Percentiles rank a stretch among this genome's conserved stretches.
These are phyloP conservation scores for Drosophila littoralis DNA, from an alignment of 1,140 invertebrate species.

Conservation along the genomic window DNA sequence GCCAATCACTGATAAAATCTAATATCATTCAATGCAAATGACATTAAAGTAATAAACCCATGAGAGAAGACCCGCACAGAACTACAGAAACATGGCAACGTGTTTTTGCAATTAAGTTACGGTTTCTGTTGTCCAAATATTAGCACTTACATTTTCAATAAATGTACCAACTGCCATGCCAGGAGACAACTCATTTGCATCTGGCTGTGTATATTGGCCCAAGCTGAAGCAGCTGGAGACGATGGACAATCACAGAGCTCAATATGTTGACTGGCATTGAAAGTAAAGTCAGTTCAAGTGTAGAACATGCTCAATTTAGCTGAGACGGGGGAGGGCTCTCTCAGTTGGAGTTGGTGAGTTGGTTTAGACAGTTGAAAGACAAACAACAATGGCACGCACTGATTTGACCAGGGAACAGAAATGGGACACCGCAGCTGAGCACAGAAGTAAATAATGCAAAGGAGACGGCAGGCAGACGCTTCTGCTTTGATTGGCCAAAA, in stretches of 20 bases:
- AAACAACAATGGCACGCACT: conserved; percentile 79
- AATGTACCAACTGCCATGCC: conserved; percentile 56
- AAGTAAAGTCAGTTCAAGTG: conserved; percentile 41
- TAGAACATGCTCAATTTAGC: conserved; percentile 69
- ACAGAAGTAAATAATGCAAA: conserved; percentile 38
- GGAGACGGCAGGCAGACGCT: conserved; percentile 60
- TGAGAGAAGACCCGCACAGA: conserved; percentile 3
- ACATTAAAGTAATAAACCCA: conserved; percentile 13
- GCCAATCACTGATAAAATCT: background rate
- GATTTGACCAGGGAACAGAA: conserved; percentile 54
- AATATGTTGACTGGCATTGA: conserved; percentile 51
- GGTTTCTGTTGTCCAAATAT: conserved; percentile 76
- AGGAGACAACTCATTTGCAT: conserved; percentile 70
- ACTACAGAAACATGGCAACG: conserved; percentile 29
- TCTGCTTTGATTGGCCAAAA: conserved; percentile 70
- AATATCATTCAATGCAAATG: background rate
- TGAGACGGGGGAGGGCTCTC: background rate
- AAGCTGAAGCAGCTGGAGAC: conserved; percentile 26
- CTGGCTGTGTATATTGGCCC: conserved; percentile 31
- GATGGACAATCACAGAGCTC: conserved; percentile 25
- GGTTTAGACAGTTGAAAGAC: conserved; percentile 47
- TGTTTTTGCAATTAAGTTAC: conserved; percentile 71
- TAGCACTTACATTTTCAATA: conserved; percentile 79
- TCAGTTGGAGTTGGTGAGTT: conserved; percentile 1
- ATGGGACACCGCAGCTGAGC: background rate